These are phyloP conservation scores for Ophion costatus DNA, from an alignment of 2,888 invertebrate genomes.

Conservation along the genomic window DNA sequence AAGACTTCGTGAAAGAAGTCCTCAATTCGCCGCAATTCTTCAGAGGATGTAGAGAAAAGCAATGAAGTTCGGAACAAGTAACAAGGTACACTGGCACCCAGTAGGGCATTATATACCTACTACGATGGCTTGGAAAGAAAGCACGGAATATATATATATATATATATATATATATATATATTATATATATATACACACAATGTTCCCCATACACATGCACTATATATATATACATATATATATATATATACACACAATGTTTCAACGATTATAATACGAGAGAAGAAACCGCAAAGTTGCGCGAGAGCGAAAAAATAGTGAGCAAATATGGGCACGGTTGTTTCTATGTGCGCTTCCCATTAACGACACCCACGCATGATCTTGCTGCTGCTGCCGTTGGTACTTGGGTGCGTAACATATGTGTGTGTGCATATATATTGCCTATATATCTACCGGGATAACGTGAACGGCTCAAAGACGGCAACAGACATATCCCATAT, in stretches of 20 bases:
- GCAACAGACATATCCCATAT: slow-evolving; percentile 47
- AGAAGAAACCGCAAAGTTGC: slow-evolving; percentile 52
- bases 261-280: slow-evolving; percentile 41
- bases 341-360: slow-evolving; percentile 81
- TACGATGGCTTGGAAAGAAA: slow-evolving; percentile 45
- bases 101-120: slow-evolving; percentile 56
- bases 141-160: background rate
- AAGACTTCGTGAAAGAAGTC: slow-evolving; percentile 30
- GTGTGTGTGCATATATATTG: background rate
- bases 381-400: slow-evolving; percentile 45
- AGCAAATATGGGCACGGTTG: slow-evolving; percentile 81
- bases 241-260: slow-evolving; percentile 9
- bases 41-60: slow-evolving; percentile 1
- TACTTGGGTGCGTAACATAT: slow-evolving; percentile 70
- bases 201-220: too few species aligned
- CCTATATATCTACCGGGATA: background rate
- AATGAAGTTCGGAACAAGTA: slow-evolving; percentile 42
- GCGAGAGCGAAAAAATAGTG: slow-evolving; percentile 60
- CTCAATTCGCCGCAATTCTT: slow-evolving; percentile 48
- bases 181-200: background rate
- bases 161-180: too few species aligned
- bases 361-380: slow-evolving; percentile 80
- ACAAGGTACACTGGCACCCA: slow-evolving; percentile 54
- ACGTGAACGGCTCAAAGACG: slow-evolving; percentile 40
- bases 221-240: background rate